These are phyloP conservation scores for Proteles cristata DNA, from an alignment of 2,113 vertebrate species.

Conservation along the genomic window DNA sequence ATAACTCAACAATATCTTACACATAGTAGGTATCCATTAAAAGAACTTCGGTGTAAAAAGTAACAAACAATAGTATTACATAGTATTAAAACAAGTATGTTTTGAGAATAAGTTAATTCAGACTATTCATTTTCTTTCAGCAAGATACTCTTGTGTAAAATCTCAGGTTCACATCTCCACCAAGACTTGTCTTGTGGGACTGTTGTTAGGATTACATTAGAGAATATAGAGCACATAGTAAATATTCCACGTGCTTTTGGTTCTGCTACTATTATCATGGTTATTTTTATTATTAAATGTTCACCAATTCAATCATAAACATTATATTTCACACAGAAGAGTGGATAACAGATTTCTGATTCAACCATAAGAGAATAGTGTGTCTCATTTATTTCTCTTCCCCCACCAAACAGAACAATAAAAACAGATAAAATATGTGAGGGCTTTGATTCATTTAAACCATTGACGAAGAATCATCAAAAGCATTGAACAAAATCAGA, in stretches of 20 bases:
- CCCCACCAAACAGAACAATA: not conserved
- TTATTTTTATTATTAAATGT: not conserved
- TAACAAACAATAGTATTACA: not conserved
- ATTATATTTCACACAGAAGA: not conserved
- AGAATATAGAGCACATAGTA: not conserved
- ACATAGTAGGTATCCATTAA: not conserved
- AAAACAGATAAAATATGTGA: not conserved
- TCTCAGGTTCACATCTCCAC: not conserved
- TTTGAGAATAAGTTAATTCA: not conserved
- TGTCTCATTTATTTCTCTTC: accelerated
- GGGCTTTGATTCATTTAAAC: not conserved
- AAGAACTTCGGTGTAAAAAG: not conserved
- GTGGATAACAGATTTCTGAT: not conserved
- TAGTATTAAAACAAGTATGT: not conserved
- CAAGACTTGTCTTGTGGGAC: not conserved
- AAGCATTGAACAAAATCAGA: not conserved
- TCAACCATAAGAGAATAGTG: not conserved
- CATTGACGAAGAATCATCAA: not conserved
- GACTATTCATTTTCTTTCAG: not conserved
- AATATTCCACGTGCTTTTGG: not conserved
- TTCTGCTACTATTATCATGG: not conserved
- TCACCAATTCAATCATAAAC: not conserved
- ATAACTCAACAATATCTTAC: not conserved
- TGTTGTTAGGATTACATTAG: not conserved
- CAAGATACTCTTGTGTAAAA: not conserved